phyloP scores from a whole-genome alignment of 2,888 invertebrate genomes.

The Andrena haemorrhoa region DNA sequence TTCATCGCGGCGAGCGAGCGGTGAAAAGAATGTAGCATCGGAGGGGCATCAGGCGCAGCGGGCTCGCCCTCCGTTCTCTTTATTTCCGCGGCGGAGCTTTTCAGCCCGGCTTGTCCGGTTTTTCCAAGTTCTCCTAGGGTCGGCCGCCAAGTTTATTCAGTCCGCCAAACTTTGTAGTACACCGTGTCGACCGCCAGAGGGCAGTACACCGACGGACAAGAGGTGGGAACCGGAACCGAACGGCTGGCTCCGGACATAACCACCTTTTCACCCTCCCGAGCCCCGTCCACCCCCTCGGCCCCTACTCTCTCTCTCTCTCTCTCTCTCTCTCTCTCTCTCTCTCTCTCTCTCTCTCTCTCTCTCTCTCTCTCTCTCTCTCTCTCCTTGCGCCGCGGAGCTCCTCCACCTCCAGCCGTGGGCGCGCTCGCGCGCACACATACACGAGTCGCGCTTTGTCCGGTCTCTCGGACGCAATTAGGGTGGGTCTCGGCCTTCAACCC shows the following conservation, averaged over 20 bases:
- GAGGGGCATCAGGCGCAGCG: slow-evolving; percentile 33
- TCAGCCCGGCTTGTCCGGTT: slow-evolving; percentile 69
- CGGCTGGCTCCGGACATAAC: slow-evolving; percentile 82
- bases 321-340: slow-evolving; percentile 26
- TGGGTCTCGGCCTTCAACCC: slow-evolving; percentile 82
- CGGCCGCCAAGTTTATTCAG: slow-evolving; percentile 84
- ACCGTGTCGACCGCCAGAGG: slow-evolving; percentile 84
- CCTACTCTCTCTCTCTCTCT: slow-evolving; percentile 47
- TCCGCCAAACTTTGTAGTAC: slow-evolving; percentile 85
- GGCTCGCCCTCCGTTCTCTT: slow-evolving; percentile 44
- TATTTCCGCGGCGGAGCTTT: slow-evolving; percentile 69
- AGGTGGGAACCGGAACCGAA: slow-evolving; percentile 81
- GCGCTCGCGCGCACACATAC: slow-evolving; percentile 75
- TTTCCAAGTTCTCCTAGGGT: slow-evolving; percentile 78
- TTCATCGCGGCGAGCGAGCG: slow-evolving; percentile 25
- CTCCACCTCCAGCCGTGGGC: slow-evolving; percentile 14
- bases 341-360: slow-evolving; percentile 36
- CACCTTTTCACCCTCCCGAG: slow-evolving; percentile 63
- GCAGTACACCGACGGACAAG: slow-evolving; percentile 80
- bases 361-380: slow-evolving; percentile 29
- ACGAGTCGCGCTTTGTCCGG: slow-evolving; percentile 84
- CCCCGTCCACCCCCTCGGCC: slow-evolving; percentile 26
- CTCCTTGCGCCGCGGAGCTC: slow-evolving; percentile 5
- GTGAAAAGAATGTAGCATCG: neutral
- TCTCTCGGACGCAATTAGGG: slow-evolving; percentile 85